Conservation (phyloP, 2,888 invertebrate genomes). For the Dorcus parallelipipedus region DNA sequence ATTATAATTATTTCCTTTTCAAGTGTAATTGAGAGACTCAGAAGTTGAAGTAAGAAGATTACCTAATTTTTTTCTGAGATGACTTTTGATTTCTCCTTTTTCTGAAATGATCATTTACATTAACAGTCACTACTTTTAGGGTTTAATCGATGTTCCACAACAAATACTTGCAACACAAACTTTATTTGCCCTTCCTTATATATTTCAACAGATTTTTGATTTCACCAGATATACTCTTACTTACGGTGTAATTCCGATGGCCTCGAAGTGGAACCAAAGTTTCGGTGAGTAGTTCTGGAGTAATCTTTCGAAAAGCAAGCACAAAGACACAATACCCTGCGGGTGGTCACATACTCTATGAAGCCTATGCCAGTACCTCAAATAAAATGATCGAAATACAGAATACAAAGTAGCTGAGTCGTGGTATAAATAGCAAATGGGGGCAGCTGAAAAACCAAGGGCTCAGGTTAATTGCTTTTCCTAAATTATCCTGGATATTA, state of each 20-base stretch:
- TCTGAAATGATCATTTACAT: too few species aligned
- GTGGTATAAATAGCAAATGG: slow-evolving; percentile 90
- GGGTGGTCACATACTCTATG: slow-evolving; percentile 91
- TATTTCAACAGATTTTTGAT: too few species aligned
- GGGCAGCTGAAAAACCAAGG: slow-evolving; percentile 68
- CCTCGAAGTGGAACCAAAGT: slow-evolving; percentile 87
- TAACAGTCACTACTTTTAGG: too few species aligned
- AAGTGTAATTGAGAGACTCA: too few species aligned
- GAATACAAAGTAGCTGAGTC: slow-evolving; percentile 84
- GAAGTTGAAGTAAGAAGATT: too few species aligned
- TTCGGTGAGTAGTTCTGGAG: slow-evolving; percentile 87
- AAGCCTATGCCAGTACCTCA: slow-evolving; percentile 86
- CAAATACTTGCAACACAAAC: too few species aligned
- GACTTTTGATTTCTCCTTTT: too few species aligned
- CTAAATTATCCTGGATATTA: not conserved
- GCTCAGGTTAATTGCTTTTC: not conserved
- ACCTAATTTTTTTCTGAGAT: too few species aligned
- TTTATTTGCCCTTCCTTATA: too few species aligned
- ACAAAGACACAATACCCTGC: slow-evolving; percentile 88
- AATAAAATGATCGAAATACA: slow-evolving; percentile 87
- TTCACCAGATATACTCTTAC: slow-evolving; percentile 40
- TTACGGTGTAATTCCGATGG: slow-evolving; percentile 89
- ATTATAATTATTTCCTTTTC: too few species aligned
- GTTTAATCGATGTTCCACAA: too few species aligned
- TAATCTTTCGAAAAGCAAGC: slow-evolving; percentile 83